These are phyloP conservation scores for Pterophyllum scalare DNA, from an alignment of 2,113 vertebrate genomes.

Conservation along the genomic window DNA sequence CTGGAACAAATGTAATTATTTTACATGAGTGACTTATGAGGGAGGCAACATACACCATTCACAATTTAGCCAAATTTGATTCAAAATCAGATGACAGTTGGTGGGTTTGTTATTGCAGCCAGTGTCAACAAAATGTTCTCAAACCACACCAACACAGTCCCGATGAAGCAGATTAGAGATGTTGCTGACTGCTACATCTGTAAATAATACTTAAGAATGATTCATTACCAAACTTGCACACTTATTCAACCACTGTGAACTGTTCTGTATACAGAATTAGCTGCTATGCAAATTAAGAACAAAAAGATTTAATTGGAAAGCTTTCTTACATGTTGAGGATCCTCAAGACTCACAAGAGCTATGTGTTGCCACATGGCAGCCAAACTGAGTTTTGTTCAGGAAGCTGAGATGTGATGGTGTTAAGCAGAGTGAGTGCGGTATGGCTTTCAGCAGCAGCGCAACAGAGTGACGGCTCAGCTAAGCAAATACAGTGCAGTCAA, in stretches of 20 bases:
- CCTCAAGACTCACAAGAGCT: neutral
- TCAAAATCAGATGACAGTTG: neutral
- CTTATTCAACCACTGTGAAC: neutral
- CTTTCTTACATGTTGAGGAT: neutral
- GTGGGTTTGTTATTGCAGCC: neutral
- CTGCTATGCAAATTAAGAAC: neutral
- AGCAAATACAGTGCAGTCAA: neutral
- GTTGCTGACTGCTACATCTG: neutral
- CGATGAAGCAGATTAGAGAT: neutral
- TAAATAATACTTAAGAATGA: conserved; percentile 2
- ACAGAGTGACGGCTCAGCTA: neutral
- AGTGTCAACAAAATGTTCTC: neutral
- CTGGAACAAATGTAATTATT: neutral
- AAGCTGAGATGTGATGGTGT: neutral
- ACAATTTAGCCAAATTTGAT: neutral
- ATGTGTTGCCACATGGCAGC: neutral
- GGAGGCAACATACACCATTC: neutral
- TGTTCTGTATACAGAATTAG: neutral
- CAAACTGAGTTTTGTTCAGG: neutral
- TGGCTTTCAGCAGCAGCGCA: conserved; percentile 3
- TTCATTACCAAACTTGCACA: neutral
- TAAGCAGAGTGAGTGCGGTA: neutral
- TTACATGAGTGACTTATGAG: neutral
- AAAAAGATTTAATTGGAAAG: neutral
- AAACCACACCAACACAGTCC: neutral